A percentile compares a stretch with the other conserved stretches of the same genome.
These are phyloP conservation scores for Allolobophora icterica DNA, from an alignment of 2,888 invertebrate species.

Conservation along the genomic window DNA sequence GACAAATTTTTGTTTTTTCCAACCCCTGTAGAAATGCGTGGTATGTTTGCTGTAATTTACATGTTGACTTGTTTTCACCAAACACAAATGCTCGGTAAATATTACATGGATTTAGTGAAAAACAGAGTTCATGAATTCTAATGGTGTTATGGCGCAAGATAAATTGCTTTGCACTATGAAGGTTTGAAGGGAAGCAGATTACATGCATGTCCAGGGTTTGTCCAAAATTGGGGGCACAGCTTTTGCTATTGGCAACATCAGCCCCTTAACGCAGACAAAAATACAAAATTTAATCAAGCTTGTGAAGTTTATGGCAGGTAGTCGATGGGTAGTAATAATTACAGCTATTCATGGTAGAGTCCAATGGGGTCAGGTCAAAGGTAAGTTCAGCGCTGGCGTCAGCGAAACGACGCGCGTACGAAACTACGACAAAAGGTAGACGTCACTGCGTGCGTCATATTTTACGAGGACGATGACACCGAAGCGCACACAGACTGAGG, in stretches of 20 bases:
- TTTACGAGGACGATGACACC: not conserved
- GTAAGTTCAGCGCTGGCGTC: not conserved
- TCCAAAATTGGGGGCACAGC: not conserved
- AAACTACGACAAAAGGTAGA: slow-evolving; percentile 6
- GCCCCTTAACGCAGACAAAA: not conserved
- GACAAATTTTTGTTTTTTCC: too few relatives aligned
- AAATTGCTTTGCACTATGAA: not conserved
- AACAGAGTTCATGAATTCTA: not conserved
- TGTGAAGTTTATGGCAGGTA: not conserved
- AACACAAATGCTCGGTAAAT: not conserved
- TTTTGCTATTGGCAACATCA: not conserved
- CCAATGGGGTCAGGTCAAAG: slow-evolving; percentile 3
- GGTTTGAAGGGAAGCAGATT: not conserved
- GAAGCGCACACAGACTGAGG: not conserved
- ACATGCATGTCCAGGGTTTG: not conserved
- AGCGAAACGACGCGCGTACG: not conserved
- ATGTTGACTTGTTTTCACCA: not conserved
- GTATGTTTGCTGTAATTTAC: too few relatives aligned
- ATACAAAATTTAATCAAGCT: not conserved
- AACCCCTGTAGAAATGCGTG: too few relatives aligned
- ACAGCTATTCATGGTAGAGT: not conserved
- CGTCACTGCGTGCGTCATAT: not conserved
- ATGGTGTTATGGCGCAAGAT: not conserved
- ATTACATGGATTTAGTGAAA: not conserved
- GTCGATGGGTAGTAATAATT: not conserved